phyloP scores from a whole-genome alignment of 2,113 vertebrate species.

The Apistogramma diplotaenia region DNA sequence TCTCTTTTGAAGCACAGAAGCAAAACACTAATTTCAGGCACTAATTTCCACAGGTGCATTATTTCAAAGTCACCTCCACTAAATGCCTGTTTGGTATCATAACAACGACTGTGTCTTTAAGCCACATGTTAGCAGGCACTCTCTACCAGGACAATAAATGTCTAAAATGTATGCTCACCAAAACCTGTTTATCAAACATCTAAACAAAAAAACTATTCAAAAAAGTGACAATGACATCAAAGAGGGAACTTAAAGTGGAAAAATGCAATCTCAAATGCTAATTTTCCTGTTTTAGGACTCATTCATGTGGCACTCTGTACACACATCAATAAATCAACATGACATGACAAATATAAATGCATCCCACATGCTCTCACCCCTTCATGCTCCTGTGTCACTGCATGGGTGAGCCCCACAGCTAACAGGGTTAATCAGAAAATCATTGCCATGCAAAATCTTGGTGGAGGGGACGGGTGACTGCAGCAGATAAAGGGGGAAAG shows the following conservation, averaged over 20 bases:
- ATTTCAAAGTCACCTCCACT: neutral
- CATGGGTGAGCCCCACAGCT: slow-evolving; percentile 49
- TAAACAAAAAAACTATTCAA: neutral
- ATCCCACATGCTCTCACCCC: slow-evolving; percentile 15
- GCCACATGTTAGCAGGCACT: neutral
- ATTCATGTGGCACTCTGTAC: neutral
- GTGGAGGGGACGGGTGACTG: neutral
- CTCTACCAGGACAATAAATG: neutral
- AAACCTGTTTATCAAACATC: neutral
- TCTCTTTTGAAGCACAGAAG: neutral
- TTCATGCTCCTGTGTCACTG: slow-evolving; percentile 24
- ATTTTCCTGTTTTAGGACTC: neutral
- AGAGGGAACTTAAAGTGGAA: neutral
- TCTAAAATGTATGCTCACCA: neutral
- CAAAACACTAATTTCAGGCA: neutral
- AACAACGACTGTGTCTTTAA: neutral
- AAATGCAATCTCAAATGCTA: neutral
- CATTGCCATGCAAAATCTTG: slow-evolving; percentile 63
- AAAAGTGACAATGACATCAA: neutral
- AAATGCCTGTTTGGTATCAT: neutral
- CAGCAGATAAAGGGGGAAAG: slow-evolving; percentile 8
- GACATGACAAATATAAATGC: slow-evolving; percentile 15
- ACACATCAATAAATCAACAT: slow-evolving; percentile 16
- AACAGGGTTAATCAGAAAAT: slow-evolving; percentile 74
- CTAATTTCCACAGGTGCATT: neutral